Conservation (phyloP, 2,797 vertebrate genomes). For the Adelosebastes latens region DNA sequence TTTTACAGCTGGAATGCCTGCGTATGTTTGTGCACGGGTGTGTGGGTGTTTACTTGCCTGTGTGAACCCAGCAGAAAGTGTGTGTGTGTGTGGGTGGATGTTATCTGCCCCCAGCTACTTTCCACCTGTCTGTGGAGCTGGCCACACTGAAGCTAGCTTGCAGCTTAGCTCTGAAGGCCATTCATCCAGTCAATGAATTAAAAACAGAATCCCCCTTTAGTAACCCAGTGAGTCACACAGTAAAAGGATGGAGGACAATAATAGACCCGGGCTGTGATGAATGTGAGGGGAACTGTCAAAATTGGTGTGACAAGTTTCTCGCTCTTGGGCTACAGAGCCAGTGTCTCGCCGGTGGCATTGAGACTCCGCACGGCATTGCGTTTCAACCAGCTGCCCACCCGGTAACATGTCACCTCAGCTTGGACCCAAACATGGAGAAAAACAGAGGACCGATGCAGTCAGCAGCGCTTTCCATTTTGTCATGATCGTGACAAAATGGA, state of each 20-base stretch:
- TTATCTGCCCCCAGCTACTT: slow-evolving; percentile 22
- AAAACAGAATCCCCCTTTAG: slow-evolving; percentile 19
- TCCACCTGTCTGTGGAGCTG: slow-evolving; percentile 35
- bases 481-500: slow-evolving; percentile 17
- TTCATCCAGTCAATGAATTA: slow-evolving; percentile 46
- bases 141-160: neutral
- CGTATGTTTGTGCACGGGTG: slow-evolving; percentile 1
- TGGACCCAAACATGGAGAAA: slow-evolving; percentile 35
- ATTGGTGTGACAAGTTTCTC: slow-evolving; percentile 54
- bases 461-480: slow-evolving; percentile 45
- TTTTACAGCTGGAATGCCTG: slow-evolving; percentile 9
- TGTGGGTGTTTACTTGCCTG: slow-evolving; percentile 3
- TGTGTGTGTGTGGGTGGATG: slow-evolving; percentile 19
- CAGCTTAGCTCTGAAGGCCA: slow-evolving; percentile 31
- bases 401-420: slow-evolving; percentile 61
- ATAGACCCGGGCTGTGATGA: slow-evolving; percentile 63
- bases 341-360: slow-evolving; percentile 6
- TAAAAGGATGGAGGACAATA: slow-evolving; percentile 55
- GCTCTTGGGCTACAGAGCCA: slow-evolving; percentile 32
- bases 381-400: slow-evolving; percentile 39
- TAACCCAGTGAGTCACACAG: slow-evolving; percentile 69
- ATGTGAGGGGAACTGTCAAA: slow-evolving; percentile 56
- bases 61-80: slow-evolving; percentile 3
- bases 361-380: slow-evolving; percentile 2
- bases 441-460: slow-evolving; percentile 9